These are phyloP conservation scores for Elgaria multicarinata DNA, from an alignment of 2,113 vertebrate species.

Conservation along the genomic window DNA sequence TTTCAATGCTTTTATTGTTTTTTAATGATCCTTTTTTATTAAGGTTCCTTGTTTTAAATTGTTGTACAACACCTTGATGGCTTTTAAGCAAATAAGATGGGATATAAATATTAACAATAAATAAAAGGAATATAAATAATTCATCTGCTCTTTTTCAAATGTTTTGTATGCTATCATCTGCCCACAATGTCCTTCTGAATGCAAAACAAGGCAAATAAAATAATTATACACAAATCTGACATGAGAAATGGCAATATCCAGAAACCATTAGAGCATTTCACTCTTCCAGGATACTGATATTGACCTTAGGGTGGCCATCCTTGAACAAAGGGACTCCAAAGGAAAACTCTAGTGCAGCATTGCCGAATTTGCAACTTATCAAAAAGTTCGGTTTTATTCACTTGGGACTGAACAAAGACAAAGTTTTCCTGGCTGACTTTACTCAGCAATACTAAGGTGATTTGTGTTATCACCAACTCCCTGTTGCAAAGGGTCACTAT, in stretches of 20 bases:
- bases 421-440: neutral
- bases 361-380: neutral
- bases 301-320: neutral
- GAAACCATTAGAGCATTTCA: neutral
- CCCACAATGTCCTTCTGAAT: neutral
- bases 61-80: too few species aligned
- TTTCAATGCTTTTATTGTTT: too few species aligned
- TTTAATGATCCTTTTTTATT: too few species aligned
- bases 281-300: neutral
- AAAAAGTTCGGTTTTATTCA: neutral
- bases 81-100: too few species aligned
- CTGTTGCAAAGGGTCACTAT: neutral
- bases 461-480: neutral
- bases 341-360: neutral
- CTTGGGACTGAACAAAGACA: neutral
- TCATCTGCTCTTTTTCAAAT: neutral
- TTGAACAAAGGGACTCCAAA: neutral
- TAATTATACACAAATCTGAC: neutral
- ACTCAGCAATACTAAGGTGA: neutral
- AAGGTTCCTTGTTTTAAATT: too few species aligned
- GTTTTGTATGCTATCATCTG: neutral
- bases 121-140: too few species aligned
- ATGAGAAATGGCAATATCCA: neutral
- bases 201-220: too few species aligned
- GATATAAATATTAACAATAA: too few species aligned